phyloP scores from a whole-genome alignment of 2,888 invertebrate species.

The Rhopalosiphum nymphaeae region DNA sequence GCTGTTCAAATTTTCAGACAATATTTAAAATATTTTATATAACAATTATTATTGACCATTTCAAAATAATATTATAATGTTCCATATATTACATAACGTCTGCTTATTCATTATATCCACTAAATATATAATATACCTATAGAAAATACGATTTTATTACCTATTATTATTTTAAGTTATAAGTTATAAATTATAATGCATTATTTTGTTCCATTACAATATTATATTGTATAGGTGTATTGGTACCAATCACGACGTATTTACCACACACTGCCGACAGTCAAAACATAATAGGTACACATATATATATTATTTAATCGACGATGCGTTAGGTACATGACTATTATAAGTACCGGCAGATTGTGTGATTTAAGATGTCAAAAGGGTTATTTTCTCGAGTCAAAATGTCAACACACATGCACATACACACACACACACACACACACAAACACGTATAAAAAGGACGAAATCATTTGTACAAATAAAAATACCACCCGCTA shows the following conservation, averaged over 20 bases:
- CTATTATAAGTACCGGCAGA: neutral
- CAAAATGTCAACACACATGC: slow-evolving; percentile 43
- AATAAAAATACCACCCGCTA: slow-evolving; percentile 60
- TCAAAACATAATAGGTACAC: neutral
- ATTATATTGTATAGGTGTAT: slow-evolving; percentile 15
- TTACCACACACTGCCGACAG: neutral
- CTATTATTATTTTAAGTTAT: neutral
- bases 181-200: neutral
- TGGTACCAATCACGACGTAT: neutral
- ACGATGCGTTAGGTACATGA: neutral
- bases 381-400: slow-evolving; percentile 34
- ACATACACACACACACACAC: neutral
- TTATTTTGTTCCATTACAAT: neutral
- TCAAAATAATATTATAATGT: neutral
- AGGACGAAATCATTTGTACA: slow-evolving; percentile 54
- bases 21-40: neutral
- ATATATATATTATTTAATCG: neutral
- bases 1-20: neutral
- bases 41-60: neutral
- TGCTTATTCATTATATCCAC: neutral
- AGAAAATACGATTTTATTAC: neutral
- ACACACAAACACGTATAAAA: neutral
- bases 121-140: neutral
- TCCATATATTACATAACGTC: too few species aligned
- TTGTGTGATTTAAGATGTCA: slow-evolving; percentile 39